Percentiles rank a stretch among this genome's conserved stretches.
phyloP scores from a whole-genome alignment of 1,140 invertebrate species.

The Drosophila biarmipes region DNA sequence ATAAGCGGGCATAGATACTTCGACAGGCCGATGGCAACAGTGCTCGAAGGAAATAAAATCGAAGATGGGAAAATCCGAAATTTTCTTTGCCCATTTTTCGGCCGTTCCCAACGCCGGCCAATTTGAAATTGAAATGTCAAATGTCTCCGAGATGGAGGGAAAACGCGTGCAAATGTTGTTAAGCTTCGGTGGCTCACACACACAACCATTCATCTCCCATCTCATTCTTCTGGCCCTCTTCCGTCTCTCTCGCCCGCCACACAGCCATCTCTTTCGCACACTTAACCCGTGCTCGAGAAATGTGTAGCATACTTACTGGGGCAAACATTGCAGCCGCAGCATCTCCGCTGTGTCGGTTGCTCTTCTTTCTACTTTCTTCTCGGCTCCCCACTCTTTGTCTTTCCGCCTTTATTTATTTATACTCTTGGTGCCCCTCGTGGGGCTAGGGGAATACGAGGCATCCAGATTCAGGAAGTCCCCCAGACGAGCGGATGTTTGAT shows the following conservation, averaged over 20 bases:
- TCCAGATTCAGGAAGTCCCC: conserved; percentile 33
- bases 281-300: conserved; percentile 65
- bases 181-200: conserved; percentile 34
- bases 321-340: conserved; percentile 68
- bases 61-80: conserved; percentile 17
- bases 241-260: neutral
- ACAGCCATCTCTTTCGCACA: conserved; percentile 26
- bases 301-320: conserved; percentile 77
- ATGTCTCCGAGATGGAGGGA: conserved; percentile 42
- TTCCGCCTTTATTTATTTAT: conserved; percentile 36
- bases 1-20: conserved; percentile 4
- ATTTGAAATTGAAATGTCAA: conserved; percentile 73
- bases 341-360: conserved; percentile 27
- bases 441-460: conserved; percentile 10
- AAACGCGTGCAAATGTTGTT: conserved; percentile 44
- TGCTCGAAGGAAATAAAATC: conserved; percentile 26
- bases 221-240: neutral
- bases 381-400: neutral
- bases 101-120: conserved; percentile 31
- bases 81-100: conserved; percentile 22
- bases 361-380: neutral
- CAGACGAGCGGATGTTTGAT: conserved; percentile 37
- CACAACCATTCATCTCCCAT: neutral
- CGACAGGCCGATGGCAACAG: neutral
- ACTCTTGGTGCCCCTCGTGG: conserved; percentile 24